Evolutionary conservation across 2,797 vertebrate species (phyloP).

Genomic region (Mastacembelus armatus): DNA sequence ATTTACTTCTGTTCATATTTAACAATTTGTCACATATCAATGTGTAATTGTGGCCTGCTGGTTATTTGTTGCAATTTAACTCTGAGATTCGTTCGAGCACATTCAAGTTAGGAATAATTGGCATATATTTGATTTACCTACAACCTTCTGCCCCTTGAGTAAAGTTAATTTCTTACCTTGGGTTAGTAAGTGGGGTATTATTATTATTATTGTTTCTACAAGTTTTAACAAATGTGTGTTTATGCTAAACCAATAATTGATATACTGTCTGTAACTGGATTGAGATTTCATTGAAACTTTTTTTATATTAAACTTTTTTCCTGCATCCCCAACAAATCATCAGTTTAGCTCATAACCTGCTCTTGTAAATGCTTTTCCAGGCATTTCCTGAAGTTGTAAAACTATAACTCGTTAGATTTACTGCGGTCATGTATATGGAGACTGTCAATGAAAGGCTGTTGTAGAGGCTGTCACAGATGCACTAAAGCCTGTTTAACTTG

Average conservation of each 20-base stretch:
- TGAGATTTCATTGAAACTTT: constrained; percentile 25
- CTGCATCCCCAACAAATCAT: neutral
- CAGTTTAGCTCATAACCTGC: neutral
- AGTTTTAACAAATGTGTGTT: neutral
- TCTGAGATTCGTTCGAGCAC: neutral
- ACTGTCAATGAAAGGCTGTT: neutral
- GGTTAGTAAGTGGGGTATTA: too few relatives aligned
- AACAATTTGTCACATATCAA: neutral
- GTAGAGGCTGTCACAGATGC: constrained; percentile 23
- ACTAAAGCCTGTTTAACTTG: constrained; percentile 27
- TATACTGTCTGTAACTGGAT: constrained; percentile 15
- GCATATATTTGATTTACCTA: neutral
- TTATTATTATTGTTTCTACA: neutral
- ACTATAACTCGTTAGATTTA: neutral
- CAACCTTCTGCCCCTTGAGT: neutral
- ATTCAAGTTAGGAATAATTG: neutral
- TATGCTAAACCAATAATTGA: neutral
- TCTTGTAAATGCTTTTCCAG: neutral
- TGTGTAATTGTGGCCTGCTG: neutral
- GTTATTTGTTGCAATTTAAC: neutral
- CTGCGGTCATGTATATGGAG: neutral
- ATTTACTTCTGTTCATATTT: neutral
- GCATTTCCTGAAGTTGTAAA: neutral
- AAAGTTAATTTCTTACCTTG: neutral
- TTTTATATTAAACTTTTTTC: too few relatives aligned